Evolutionary conservation across 2,888 invertebrate genomes (phyloP).

Genomic region (Litoditis marina): DNA sequence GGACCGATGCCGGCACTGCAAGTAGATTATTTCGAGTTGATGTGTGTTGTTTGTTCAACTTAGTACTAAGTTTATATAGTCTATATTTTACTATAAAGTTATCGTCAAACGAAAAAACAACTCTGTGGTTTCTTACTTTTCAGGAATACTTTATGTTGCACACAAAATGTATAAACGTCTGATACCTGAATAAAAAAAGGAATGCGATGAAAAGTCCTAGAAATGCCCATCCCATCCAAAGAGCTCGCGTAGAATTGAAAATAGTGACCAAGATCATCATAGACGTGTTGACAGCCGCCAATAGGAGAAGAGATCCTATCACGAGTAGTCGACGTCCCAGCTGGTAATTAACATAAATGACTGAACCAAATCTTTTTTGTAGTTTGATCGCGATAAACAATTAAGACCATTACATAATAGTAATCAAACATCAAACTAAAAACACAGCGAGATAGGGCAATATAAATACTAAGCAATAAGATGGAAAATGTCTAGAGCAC

Average conservation of each 20-base stretch:
- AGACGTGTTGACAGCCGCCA: conserved; percentile 40
- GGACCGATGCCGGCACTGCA: conserved; percentile 53
- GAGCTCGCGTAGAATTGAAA: conserved; percentile 24
- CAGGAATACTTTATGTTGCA: too few relatives aligned
- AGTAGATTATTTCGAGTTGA: conserved; percentile 12
- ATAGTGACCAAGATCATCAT: conserved; percentile 46
- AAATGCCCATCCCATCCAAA: conserved; percentile 39
- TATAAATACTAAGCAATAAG: too few relatives aligned
- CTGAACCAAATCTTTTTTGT: background rate
- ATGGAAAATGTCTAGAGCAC: too few relatives aligned
- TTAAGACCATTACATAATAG: too few relatives aligned
- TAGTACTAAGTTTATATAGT: too few relatives aligned
- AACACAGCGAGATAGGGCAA: too few relatives aligned
- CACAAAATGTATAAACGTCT: background rate
- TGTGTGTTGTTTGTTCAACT: background rate
- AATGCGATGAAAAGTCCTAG: conserved; percentile 41
- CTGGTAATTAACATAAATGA: conserved; percentile 20
- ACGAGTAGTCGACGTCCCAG: conserved; percentile 46
- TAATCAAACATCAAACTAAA: too few relatives aligned
- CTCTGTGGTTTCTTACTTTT: too few relatives aligned
- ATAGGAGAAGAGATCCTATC: conserved; percentile 35
- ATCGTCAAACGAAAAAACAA: too few relatives aligned
- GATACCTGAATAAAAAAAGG: conserved; percentile 48
- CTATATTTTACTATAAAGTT: too few relatives aligned
- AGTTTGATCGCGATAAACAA: too few relatives aligned